Evolutionary conservation across 2,888 invertebrate genomes (phyloP).

Genomic region (Antheraea yamamai): DNA sequence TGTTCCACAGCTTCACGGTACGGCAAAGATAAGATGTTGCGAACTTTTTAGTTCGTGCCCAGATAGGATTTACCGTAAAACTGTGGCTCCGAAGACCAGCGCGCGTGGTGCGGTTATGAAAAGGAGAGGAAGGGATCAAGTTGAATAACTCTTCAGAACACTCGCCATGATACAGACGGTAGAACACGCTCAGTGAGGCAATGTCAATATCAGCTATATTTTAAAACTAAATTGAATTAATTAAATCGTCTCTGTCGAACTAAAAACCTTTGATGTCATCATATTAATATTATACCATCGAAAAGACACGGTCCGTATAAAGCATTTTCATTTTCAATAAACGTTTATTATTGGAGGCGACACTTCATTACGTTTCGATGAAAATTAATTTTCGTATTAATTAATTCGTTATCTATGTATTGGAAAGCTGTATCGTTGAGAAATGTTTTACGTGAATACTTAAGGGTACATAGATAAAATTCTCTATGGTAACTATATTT

Average conservation of each 20-base stretch:
- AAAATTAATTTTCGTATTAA: constrained; percentile 8
- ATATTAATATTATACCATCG: background rate
- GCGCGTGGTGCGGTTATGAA: too few relatives aligned
- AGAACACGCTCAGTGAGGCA: too few relatives aligned
- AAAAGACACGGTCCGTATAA: constrained; percentile 1
- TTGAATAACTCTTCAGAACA: too few relatives aligned
- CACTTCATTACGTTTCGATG: constrained; percentile 2
- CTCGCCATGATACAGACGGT: too few relatives aligned
- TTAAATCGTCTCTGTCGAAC: background rate
- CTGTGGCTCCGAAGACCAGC: too few relatives aligned
- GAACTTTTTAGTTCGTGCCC: too few relatives aligned
- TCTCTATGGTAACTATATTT: background rate
- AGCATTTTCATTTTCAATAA: constrained; percentile 8
- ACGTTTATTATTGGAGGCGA: constrained; percentile 7
- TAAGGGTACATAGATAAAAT: background rate
- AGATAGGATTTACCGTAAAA: too few relatives aligned
- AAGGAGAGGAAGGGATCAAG: too few relatives aligned
- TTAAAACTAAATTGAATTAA: background rate
- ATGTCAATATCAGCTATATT: background rate
- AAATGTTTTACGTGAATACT: background rate
- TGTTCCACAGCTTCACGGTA: too few relatives aligned
- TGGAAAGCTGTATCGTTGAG: background rate
- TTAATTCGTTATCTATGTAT: constrained; percentile 11
- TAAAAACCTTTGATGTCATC: constrained; percentile 6
- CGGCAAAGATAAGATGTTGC: too few relatives aligned